A percentile compares a stretch with the other conserved stretches of the same genome.
Evolutionary conservation across 2,888 invertebrate species (phyloP).

Genomic region (Miltochrista miniata): DNA sequence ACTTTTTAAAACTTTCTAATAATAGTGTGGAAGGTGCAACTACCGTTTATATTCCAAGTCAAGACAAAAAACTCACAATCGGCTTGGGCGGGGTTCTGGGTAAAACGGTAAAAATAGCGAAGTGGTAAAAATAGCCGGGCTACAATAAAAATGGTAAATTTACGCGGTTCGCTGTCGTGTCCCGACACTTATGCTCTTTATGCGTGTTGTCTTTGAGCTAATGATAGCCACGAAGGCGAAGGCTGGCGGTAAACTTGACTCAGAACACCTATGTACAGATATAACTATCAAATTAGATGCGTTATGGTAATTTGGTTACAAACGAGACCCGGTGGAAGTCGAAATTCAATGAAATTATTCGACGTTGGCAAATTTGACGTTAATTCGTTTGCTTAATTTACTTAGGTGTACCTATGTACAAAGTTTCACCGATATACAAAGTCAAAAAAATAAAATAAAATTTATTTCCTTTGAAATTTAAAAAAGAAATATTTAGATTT

Average conservation of each 20-base stretch:
- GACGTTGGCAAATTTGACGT: too few species aligned
- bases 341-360: too few species aligned
- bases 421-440: too few species aligned
- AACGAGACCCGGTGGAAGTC: background rate
- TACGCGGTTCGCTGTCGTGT: conserved; percentile 69
- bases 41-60: conserved; percentile 47
- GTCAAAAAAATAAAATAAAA: too few species aligned
- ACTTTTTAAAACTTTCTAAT: conserved; percentile 46
- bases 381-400: too few species aligned
- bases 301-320: background rate
- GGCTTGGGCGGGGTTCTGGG: conserved; percentile 68
- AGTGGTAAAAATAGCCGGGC: conserved; percentile 67
- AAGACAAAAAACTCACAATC: conserved; percentile 58
- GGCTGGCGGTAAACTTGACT: conserved; percentile 37
- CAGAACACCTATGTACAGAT: conserved; percentile 26
- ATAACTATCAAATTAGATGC: conserved; percentile 7
- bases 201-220: conserved; percentile 80
- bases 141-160: conserved; percentile 80
- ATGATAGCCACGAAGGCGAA: conserved; percentile 67
- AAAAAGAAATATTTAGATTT: too few species aligned
- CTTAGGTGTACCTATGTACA: too few species aligned
- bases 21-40: conserved; percentile 42
- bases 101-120: conserved; percentile 75
- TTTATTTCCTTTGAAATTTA: too few species aligned
- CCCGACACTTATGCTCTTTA: conserved; percentile 80